Evolutionary conservation across 2,113 vertebrate species (phyloP).

Genomic region (Poeciliopsis retropinna): DNA sequence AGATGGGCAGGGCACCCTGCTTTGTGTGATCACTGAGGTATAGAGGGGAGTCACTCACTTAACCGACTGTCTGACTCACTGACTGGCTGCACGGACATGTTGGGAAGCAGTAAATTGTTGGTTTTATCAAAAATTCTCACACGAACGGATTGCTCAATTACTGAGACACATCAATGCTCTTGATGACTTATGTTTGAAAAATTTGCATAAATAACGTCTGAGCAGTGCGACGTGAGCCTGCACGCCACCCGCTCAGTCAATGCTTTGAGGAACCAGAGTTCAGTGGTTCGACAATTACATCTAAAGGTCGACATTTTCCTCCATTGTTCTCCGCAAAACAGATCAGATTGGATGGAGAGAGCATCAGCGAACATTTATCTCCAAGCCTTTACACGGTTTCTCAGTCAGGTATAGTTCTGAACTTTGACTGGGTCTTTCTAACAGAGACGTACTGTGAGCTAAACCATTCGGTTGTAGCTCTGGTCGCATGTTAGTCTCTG

Average conservation of each 20-base stretch:
- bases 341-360: too few species aligned
- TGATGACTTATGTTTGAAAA: not conserved
- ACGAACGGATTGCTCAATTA: not conserved
- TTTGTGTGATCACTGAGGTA: constrained; percentile 14
- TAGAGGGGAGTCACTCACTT: constrained; percentile 11
- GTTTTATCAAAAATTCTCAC: constrained; percentile 1
- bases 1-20: constrained; percentile 12
- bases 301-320: not conserved
- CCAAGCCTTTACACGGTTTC: too few species aligned
- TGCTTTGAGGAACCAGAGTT: not conserved
- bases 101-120: not conserved
- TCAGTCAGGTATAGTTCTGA: not conserved
- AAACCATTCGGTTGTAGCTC: too few species aligned
- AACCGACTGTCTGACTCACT: constrained; percentile 38
- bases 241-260: too few species aligned
- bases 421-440: not conserved
- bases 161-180: not conserved
- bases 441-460: not conserved
- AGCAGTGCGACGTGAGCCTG: too few species aligned
- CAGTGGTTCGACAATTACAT: not conserved
- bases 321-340: too few species aligned
- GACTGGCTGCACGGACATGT: constrained; percentile 34
- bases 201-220: not conserved
- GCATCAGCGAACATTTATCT: too few species aligned
- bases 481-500: too few species aligned